These are phyloP conservation scores for Laodelphax striatellus DNA, from an alignment of 1,140 invertebrate genomes.

Conservation along the genomic window DNA sequence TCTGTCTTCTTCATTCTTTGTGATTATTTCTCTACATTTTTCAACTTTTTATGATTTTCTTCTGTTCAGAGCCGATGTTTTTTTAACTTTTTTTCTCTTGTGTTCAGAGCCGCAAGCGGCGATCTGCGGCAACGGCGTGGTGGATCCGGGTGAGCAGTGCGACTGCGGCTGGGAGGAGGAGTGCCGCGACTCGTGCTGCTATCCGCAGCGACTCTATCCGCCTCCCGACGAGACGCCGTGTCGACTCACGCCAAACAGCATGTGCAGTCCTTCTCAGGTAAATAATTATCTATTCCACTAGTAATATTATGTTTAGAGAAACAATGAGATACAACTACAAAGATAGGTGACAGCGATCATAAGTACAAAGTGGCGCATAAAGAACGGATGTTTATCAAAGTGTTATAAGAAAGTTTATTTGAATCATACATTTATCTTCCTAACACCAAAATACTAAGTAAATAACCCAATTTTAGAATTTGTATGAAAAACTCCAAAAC, in stretches of 20 bases:
- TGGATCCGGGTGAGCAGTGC: conserved; percentile 91
- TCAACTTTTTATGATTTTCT: background rate
- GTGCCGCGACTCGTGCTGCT: conserved; percentile 88
- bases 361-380: too few species aligned
- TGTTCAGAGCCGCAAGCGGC: conserved; percentile 75
- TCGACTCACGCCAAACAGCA: conserved; percentile 59
- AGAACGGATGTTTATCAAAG: too few species aligned
- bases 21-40: too few species aligned
- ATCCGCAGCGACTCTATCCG: conserved; percentile 72
- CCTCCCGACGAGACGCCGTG: conserved; percentile 66
- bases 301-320: too few species aligned
- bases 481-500: too few species aligned
- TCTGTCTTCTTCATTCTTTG: too few species aligned
- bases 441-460: too few species aligned
- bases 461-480: too few species aligned
- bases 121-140: conserved; percentile 94
- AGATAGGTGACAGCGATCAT: too few species aligned
- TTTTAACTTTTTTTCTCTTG: background rate
- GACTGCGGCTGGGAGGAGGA: conserved; percentile 97
- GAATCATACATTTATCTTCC: too few species aligned
- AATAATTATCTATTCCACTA: background rate
- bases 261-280: conserved; percentile 74
- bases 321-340: too few species aligned
- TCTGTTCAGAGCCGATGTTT: background rate
- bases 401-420: too few species aligned